Percentiles rank a stretch among this genome's conserved stretches.
Conservation (phyloP, 2,888 invertebrate species). For the Malthinus seriepunctatus region DNA sequence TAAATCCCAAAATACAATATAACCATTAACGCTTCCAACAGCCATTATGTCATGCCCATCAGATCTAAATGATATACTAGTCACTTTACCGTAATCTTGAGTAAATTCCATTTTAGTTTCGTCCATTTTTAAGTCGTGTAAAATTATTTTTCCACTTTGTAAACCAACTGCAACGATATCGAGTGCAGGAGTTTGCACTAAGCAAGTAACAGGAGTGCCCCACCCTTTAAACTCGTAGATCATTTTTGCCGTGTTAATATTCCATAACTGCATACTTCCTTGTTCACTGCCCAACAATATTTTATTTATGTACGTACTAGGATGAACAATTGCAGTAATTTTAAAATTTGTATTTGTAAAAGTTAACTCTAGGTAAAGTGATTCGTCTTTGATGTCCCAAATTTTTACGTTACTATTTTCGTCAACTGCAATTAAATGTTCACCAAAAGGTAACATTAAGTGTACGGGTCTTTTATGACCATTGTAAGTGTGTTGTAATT, state of each 20-base stretch:
- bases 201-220: conserved; percentile 69
- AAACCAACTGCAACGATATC: conserved; percentile 92
- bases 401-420: conserved; percentile 74
- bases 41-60: conserved; percentile 88
- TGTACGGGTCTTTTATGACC: conserved; percentile 77
- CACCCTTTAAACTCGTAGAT: conserved; percentile 80
- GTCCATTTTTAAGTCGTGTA: conserved; percentile 88
- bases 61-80: conserved; percentile 81
- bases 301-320: conserved; percentile 93
- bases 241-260: conserved; percentile 75
- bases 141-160: conserved; percentile 75
- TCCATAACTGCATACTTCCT: conserved; percentile 88
- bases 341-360: conserved; percentile 73
- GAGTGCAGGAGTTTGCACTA: conserved; percentile 88
- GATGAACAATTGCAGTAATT: conserved; percentile 86
- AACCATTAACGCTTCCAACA: conserved; percentile 79
- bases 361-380: conserved; percentile 67
- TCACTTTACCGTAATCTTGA: conserved; percentile 92
- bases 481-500: conserved; percentile 77
- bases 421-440: conserved; percentile 86
- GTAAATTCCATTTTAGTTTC: conserved; percentile 79
- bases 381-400: conserved; percentile 82
- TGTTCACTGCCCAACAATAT: conserved; percentile 85
- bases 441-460: conserved; percentile 80
- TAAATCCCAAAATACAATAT: conserved; percentile 93